Evolutionary conservation across 2,797 vertebrate species (phyloP), one percentile per base, ranked within the genome.

Genomic region (Siniperca undulata): DNA sequence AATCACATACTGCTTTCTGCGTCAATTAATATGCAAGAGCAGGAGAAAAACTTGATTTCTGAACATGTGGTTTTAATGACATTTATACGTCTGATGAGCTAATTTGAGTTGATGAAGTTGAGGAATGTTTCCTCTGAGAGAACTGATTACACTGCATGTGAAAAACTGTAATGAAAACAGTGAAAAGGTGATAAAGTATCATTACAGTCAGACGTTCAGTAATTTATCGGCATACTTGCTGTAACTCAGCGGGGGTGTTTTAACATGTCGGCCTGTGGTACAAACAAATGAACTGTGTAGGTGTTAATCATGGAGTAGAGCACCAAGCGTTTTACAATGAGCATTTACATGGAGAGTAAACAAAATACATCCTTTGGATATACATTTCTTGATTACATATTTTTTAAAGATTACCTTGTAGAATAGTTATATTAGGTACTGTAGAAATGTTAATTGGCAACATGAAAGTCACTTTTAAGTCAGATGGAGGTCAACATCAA

Each of bases 201-300:
- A 24, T 82, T 42, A 40, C 64, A 59, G 67, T 81, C 27, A 77
- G 77, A 60, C 58, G 40, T 46, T 17, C n/a, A 66, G 46, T 72
- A 77, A 67, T 36, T 48, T 44, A 50, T 40, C 56, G 38, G 73
- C 12, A 14, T 20, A 13, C 40, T 75, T 55, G 53, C 70, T 79
- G 74, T 68, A 78, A 86, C 17, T 74, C 64, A 69, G 81, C 2
- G 61, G 64, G 68, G 74, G 72, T 64, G 83, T 86, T 80, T 64
- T 16, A 75, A 71, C 53, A 60, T 66, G 73, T 70, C 16, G 20
- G 27, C 11, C 53, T 14, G 5, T 2, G 34, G 58, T 72, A 12
- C 16, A 74, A 70, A 66, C 60, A 34, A 75, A 53, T 6, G 10
- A 82, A 71, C 50, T 24, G 59, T 66, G 81, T 58, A 42, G 60